Percentiles rank a stretch among this genome's conserved stretches.
phyloP scores from a whole-genome alignment of 2,113 vertebrate species.

The Pseudonaja textilis region DNA sequence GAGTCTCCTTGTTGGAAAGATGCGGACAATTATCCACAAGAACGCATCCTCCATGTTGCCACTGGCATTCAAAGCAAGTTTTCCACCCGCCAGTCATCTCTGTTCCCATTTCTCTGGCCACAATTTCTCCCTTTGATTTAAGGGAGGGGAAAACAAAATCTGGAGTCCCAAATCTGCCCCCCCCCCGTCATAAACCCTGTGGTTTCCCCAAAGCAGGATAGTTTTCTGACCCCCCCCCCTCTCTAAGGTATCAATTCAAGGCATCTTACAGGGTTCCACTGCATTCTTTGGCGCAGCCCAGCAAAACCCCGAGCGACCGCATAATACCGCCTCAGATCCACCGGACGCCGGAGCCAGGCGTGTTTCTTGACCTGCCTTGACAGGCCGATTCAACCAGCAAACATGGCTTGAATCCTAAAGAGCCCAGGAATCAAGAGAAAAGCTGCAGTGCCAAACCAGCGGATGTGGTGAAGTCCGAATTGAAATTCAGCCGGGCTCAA shows the following conservation, averaged over 20 bases:
- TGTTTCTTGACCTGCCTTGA: conserved; percentile 76
- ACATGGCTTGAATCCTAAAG: conserved; percentile 47
- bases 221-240: not conserved
- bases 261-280: conserved; percentile 56
- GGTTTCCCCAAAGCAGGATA: conserved; percentile 34
- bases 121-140: conserved; percentile 28
- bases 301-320: conserved; percentile 72
- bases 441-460: not conserved
- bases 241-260: not conserved
- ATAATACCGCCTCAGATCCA: conserved; percentile 73
- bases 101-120: conserved; percentile 2
- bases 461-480: conserved; percentile 43
- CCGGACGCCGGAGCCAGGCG: conserved; percentile 46
- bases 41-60: not conserved
- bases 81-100: not conserved
- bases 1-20: not conserved
- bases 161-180: not conserved
- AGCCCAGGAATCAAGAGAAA: conserved; percentile 40
- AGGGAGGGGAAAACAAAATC: not conserved
- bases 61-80: conserved; percentile 24
- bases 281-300: conserved; percentile 75
- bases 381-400: conserved; percentile 68
- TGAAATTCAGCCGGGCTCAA: conserved; percentile 49
- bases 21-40: not conserved
- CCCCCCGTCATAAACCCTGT: conserved; percentile 13